Conservation (phyloP, 2,113 vertebrate species). For the Pedionomus torquatus region DNA sequence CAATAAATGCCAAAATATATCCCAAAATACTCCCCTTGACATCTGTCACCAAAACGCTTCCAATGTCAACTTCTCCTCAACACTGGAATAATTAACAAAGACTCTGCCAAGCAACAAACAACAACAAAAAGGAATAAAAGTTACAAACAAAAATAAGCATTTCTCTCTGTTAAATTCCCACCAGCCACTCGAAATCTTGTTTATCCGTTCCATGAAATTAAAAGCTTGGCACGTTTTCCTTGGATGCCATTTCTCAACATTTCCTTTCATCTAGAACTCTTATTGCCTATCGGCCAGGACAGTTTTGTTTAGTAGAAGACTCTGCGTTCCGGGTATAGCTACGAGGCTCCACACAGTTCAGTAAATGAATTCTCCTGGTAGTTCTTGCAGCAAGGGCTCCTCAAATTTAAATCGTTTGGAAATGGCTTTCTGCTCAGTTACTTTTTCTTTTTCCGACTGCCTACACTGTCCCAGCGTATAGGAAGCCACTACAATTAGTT, state of each 20-base stretch:
- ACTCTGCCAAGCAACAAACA: not conserved
- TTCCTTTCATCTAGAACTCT: conserved; percentile 21
- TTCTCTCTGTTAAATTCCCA: conserved; percentile 22
- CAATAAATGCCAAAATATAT: not conserved
- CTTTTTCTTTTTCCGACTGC: conserved; percentile 86
- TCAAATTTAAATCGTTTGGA: conserved; percentile 94
- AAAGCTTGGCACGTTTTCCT: conserved; percentile 38
- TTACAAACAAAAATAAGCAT: conserved; percentile 37
- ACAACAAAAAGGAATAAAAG: not conserved
- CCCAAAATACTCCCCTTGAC: not conserved
- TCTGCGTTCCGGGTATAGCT: not conserved
- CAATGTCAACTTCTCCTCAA: not conserved
- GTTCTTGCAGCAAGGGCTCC: conserved; percentile 88
- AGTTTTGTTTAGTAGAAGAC: conserved; percentile 42
- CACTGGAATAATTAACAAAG: not conserved
- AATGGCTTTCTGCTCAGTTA: conserved; percentile 86
- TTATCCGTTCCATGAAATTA: conserved; percentile 36
- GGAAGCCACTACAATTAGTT: conserved; percentile 88
- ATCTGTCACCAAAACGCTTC: not conserved
- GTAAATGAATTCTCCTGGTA: conserved; percentile 91
- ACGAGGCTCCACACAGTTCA: conserved; percentile 66
- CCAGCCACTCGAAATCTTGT: conserved; percentile 24
- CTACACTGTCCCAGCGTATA: conserved; percentile 91
- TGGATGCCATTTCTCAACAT: conserved; percentile 4
- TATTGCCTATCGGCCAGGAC: conserved; percentile 46